These are phyloP conservation scores for Cossypha caffra DNA, from an alignment of 2,797 vertebrate species.

Conservation along the genomic window DNA sequence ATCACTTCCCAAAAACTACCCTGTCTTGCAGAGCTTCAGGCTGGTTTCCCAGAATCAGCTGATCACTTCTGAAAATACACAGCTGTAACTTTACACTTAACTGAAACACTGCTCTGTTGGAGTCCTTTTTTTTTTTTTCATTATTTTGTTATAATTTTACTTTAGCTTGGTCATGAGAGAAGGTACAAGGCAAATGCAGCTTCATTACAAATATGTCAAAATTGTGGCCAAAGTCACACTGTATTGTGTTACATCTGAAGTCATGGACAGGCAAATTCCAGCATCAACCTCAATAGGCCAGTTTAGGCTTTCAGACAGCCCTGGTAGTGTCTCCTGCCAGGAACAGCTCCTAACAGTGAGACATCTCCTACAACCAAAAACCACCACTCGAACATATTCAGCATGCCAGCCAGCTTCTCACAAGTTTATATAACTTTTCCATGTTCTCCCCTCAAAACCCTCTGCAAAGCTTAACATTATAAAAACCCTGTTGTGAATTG, in stretches of 20 bases:
- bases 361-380: slow-evolving; percentile 4
- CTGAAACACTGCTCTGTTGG: background rate
- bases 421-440: slow-evolving; percentile 26
- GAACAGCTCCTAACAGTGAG: background rate
- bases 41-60: slow-evolving; percentile 11
- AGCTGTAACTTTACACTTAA: background rate
- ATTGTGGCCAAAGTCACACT: background rate
- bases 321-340: background rate
- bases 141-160: background rate
- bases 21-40: background rate
- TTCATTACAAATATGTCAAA: background rate
- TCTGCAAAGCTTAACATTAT: background rate
- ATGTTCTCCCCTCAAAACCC: background rate
- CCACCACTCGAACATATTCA: background rate
- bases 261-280: background rate
- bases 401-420: background rate
- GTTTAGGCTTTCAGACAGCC: background rate
- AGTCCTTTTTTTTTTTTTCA: background rate
- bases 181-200: background rate
- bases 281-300: background rate
- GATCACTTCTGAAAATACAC: background rate
- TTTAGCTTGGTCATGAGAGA: background rate
- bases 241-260: background rate
- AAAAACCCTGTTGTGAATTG: background rate
- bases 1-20: background rate